Evolutionary conservation across 2,888 invertebrate species (phyloP), one percentile per base, ranked within the genome.

Genomic region (Pseudanteris insignis): DNA sequence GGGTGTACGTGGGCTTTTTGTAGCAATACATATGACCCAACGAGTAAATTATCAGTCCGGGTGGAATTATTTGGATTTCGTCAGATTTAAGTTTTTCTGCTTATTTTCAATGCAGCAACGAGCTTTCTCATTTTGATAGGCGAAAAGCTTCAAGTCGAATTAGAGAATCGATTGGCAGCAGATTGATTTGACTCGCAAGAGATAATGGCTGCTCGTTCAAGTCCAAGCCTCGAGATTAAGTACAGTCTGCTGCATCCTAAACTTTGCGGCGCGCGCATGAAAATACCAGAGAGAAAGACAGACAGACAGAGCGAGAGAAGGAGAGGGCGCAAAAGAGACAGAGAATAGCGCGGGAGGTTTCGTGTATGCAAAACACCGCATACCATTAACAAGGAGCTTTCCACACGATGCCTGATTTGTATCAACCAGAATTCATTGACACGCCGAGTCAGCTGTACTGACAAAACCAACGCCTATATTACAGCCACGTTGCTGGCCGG

Each of bases 101-200:
- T 53, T 48, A 29, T 11, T 2, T 18, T 14, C 10, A 21, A 28
- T 13, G 36, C 28, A 46, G 63, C 65, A 59, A 46, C 59, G 63
- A 55, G 44, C 58, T 59, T 54, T 55, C 57, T 61, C 63, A 55
- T 48, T 58, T 53, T 41, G 36, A 53, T 36, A 50, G 61, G 57
- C 62, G 67, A 66, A 67, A 69, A 62, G 54, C 51, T 60, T 60
- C 53, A 47, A 58, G 63, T 68, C 69, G 67, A 72, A 73, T 74
- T 71, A 75, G 70, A 67, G 71, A 65, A 74, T 70, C 74, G 73
- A 75, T 74, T 72, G 72, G 65, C 68, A 65, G 62, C 68, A 69
- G 68, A 73, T 73, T 71, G 74, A 74, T 73, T 72, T 67, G 70
- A 67, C 69, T 67, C 67, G 69, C 66, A 61, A 59, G 65, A 70